Evolutionary conservation across 2,888 invertebrate genomes (phyloP), one percentile per base, ranked within the genome.

Genomic region (Mylabris sibirica): DNA sequence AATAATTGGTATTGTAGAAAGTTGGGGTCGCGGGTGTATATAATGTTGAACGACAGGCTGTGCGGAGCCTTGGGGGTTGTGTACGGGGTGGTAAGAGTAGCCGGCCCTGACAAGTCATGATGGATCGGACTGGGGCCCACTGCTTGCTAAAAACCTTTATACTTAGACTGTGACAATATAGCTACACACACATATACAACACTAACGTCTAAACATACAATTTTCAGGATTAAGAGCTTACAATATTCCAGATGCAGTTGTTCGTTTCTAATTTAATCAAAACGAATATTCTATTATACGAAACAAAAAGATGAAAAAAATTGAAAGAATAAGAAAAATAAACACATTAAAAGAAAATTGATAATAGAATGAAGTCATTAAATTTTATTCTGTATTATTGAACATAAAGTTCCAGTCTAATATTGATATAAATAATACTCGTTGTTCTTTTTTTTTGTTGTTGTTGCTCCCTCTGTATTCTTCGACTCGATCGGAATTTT

Each of bases 61-160:
- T 53, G 80, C 81, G 79, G 83, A 79, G 81, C 77, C 70, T 66
- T 72, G 82, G 79, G 82, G 82, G 80, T 30, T 6, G 30, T 30
- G 80, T 79, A 53, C 80, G 84, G 79, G 80, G 80, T 77, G 80
- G 79, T 84, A 83, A 83, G 81, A 79, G 80, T 80, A 79, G 82
- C 84, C 85, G 87, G 87, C 86, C 87, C 86, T 84, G 88, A 85
- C 78, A 82, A 81, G 80, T 80, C 77, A 81, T 84, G 85, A 81
- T 84, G 86, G 88, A 88, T 84, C 88, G 87, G 83, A 85, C 82
- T 78, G 81, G 80, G 81, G 84, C 82, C 30, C 81, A 81, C 79
- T 79, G 83, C 79, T 82, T 81, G 80, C 82, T 82, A 83, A 83
- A 30, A 83, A 82, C 82, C 82, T 80, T 79, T 79, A 77, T 77